These are phyloP conservation scores for Phortica okadai DNA, from an alignment of 2,888 invertebrate species.

Conservation along the genomic window DNA sequence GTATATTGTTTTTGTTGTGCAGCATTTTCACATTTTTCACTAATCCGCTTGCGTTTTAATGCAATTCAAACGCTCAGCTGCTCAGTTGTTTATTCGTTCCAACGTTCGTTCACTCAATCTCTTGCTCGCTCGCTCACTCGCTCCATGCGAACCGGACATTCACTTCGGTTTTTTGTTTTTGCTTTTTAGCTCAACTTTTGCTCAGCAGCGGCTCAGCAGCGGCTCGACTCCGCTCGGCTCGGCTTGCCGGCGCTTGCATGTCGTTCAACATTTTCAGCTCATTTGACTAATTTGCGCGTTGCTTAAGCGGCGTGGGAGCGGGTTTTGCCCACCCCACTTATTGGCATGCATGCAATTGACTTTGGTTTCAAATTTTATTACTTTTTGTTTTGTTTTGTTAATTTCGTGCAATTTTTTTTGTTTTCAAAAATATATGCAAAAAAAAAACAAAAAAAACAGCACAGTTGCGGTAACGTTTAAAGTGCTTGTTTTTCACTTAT, in stretches of 20 bases:
- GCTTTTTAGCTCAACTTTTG: not conserved
- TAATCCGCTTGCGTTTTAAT: constrained; percentile 24
- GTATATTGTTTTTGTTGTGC: not conserved
- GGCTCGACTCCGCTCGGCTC: too few species aligned
- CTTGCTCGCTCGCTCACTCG: not conserved
- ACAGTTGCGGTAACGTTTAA: not conserved
- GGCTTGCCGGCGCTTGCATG: constrained; percentile 37
- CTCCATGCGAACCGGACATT: constrained; percentile 28
- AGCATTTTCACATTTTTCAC: constrained; percentile 10
- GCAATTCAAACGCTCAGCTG: constrained; percentile 1
- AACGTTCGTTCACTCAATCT: not conserved
- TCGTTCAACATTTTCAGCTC: constrained; percentile 34
- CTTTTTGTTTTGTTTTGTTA: constrained; percentile 19
- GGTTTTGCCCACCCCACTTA: constrained; percentile 18
- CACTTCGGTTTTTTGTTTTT: not conserved
- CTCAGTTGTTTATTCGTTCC: not conserved
- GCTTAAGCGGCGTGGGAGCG: constrained; percentile 32
- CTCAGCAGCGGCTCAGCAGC: too few species aligned
- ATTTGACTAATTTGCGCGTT: constrained; percentile 45
- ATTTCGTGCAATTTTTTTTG: constrained; percentile 24
- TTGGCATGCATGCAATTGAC: constrained; percentile 31
- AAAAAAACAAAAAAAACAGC: not conserved
- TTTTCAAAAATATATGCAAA: not conserved
- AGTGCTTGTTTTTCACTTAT: not conserved
- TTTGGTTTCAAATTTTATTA: not conserved